Conservation (phyloP, 2,113 vertebrate genomes). For the Phocoena sinus region DNA sequence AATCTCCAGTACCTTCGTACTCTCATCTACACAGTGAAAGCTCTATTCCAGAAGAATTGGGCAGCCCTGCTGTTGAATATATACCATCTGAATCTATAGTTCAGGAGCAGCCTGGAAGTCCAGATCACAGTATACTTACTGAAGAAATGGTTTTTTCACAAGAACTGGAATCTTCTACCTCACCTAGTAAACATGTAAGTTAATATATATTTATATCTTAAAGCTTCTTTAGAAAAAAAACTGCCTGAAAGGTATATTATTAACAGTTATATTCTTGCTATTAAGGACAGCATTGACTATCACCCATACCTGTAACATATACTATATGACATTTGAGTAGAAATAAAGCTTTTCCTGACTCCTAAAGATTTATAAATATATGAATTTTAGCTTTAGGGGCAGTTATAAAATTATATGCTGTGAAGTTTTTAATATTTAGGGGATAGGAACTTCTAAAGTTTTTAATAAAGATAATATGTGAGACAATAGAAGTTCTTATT, state of each 20-base stretch:
- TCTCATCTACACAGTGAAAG: constrained; percentile 85
- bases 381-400: not conserved
- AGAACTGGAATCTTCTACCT: constrained; percentile 83
- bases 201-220: constrained; percentile 4
- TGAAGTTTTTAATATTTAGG: not conserved
- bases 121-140: constrained; percentile 72
- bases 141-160: constrained; percentile 83
- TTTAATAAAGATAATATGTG: constrained; percentile 27
- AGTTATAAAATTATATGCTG: not conserved
- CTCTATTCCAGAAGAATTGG: constrained; percentile 81
- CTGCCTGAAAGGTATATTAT: not conserved
- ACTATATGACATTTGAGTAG: not conserved
- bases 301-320: not conserved
- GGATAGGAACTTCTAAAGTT: not conserved
- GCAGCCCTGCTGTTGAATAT: constrained; percentile 74
- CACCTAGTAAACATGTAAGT: constrained; percentile 83
- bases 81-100: constrained; percentile 72
- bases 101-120: constrained; percentile 68
- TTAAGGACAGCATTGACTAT: not conserved
- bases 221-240: not conserved
- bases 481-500: not conserved
- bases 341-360: constrained; percentile 21
- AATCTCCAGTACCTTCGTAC: constrained; percentile 79
- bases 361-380: constrained; percentile 1
- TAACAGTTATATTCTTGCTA: not conserved